These are phyloP conservation scores for Carapus acus DNA, from an alignment of 2,797 vertebrate genomes.

Conservation along the genomic window DNA sequence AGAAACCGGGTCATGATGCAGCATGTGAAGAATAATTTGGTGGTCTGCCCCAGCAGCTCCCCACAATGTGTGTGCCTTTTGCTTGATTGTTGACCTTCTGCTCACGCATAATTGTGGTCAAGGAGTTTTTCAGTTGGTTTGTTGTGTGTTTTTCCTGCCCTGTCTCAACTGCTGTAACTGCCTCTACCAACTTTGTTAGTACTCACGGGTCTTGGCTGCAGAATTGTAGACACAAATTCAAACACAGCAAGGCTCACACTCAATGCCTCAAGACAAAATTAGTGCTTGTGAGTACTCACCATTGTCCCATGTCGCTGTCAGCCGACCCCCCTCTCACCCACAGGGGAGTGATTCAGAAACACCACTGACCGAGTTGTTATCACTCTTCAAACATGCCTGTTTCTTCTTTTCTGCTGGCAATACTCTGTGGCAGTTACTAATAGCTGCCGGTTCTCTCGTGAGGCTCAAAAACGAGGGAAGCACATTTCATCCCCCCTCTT, in stretches of 20 bases:
- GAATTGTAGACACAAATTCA: too few relatives aligned
- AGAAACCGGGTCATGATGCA: conserved; percentile 21
- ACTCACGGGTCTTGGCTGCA: conserved; percentile 11
- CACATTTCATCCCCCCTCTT: conserved; percentile 34
- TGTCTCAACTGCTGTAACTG: conserved; percentile 31
- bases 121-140: conserved; percentile 31
- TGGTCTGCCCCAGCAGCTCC: too few relatives aligned
- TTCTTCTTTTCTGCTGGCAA: not conserved
- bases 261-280: too few relatives aligned
- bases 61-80: conserved; percentile 39
- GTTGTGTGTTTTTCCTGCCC: conserved; percentile 32
- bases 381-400: not conserved
- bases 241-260: too few relatives aligned
- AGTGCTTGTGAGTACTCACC: too few relatives aligned
- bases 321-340: too few relatives aligned
- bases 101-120: conserved; percentile 10
- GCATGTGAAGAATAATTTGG: conserved; percentile 11
- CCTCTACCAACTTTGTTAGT: conserved; percentile 28
- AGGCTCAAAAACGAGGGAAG: conserved; percentile 38
- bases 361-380: too few relatives aligned
- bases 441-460: conserved; percentile 14
- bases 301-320: too few relatives aligned
- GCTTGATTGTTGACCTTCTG: conserved; percentile 39
- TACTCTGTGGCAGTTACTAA: not conserved
- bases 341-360: too few relatives aligned